Base-by-base conservation (phyloP, 2,113 vertebrate genomes). In the Phaetusa simplex region DNA sequence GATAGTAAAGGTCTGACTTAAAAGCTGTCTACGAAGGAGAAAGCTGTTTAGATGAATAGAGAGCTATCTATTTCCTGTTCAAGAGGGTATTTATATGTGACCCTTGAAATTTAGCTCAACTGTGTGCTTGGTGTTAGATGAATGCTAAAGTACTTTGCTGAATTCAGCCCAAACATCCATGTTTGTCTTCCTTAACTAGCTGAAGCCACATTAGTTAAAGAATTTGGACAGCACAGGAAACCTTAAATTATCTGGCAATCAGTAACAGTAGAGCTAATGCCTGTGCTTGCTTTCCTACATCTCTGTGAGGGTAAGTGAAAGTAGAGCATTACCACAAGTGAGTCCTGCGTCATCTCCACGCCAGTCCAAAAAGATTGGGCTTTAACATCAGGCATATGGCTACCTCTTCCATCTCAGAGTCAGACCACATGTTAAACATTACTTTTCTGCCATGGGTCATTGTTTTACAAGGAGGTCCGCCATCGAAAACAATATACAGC, bases 141-240 rank as follows among this genome's bases (percentile, higher is more conserved):
- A 91, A 84, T 86, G 56, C 52, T 64, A 34, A 91, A 69, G 45
- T 71, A 40, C 61, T 91, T 84, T 56, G 14, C 49, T 72, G 88
- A 89, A 79, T 7, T 78, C 61, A 79, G 50, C 34, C 71, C 77
- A 93, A 86, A 84, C 8, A 52, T 49, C 53, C 34, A 36, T 53
- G 72, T 79, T 94, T 86, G 69, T 80, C 40, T 87, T 86, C 55
- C 47, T 65, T 82, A 84, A 65, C 69, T n/a, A 82, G 66, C 34
- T 84, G 88, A 88, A 93, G 49, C 10, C 47, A 36, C 50, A 34
- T 70, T 71, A 64, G 29, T 76, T 87, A 95, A 89, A 89, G 73
- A 71, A 72, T 91, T 87, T 80, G 66, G 83, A 58, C 73, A 91
- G 61, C 81, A 91, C 52, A 84, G 73, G 88, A 95, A 95, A 91